phyloP scores from a whole-genome alignment of 2,113 vertebrate species.

The Syrmaticus mikado region DNA sequence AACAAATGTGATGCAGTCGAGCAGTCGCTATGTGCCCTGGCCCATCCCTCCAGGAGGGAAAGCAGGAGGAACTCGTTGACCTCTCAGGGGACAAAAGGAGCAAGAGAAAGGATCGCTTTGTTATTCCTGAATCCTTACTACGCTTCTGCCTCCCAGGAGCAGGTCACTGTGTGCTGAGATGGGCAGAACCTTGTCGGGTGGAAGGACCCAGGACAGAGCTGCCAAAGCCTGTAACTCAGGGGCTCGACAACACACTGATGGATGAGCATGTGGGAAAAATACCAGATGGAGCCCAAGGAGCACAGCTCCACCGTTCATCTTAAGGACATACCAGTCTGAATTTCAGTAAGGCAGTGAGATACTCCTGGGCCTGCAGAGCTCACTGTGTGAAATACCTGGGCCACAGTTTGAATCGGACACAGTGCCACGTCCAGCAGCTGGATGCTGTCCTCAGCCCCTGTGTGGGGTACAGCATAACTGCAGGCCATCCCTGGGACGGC shows the following conservation, averaged over 20 bases:
- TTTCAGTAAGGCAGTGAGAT: neutral
- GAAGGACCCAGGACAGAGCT: neutral
- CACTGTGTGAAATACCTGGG: neutral
- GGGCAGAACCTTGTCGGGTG: neutral
- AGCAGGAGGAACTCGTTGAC: neutral
- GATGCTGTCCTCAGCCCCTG: rapidly evolving
- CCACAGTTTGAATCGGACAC: neutral
- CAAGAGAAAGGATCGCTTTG: neutral
- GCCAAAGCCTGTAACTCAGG: neutral
- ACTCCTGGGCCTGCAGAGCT: neutral
- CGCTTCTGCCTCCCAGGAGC: neutral
- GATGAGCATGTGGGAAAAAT: neutral
- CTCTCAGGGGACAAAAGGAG: neutral
- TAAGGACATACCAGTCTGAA: neutral
- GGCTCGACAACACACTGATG: neutral
- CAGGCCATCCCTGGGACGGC: neutral
- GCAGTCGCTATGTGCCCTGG: neutral
- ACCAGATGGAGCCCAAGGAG: neutral
- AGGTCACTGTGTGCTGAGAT: rapidly evolving
- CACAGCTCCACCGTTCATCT: neutral
- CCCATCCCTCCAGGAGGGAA: neutral
- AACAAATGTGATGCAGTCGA: rapidly evolving
- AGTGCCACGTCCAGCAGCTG: rapidly evolving
- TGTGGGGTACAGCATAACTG: neutral
- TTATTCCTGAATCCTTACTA: neutral